Evolutionary conservation across 2,888 invertebrate genomes (phyloP).

Genomic region (Campoletis raptor): DNA sequence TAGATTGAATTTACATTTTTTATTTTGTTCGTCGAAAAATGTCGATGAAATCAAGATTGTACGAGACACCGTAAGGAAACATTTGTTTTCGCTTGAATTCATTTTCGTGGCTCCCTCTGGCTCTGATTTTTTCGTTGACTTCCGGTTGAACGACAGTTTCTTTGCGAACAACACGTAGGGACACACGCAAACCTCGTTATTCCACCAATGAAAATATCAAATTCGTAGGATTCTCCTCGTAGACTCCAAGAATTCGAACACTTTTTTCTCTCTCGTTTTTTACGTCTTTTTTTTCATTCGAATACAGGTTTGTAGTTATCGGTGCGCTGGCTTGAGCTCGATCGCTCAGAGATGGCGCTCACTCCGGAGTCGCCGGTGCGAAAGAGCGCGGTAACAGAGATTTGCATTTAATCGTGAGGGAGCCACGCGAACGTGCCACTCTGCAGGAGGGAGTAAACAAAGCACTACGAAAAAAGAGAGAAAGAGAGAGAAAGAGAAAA

Average conservation of each 20-base stretch:
- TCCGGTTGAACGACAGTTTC: constrained; percentile 58
- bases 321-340: constrained; percentile 28
- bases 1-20: constrained; percentile 10
- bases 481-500: constrained; percentile 13
- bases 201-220: constrained; percentile 49
- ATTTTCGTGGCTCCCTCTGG: constrained; percentile 13
- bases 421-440: constrained; percentile 51
- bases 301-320: neutral
- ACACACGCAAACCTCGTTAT: constrained; percentile 61
- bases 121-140: neutral
- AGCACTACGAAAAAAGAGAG: constrained; percentile 9
- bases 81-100: neutral
- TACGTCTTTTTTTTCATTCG: neutral
- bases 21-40: constrained; percentile 1
- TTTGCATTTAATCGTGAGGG: constrained; percentile 63
- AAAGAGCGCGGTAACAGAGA: constrained; percentile 41
- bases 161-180: neutral
- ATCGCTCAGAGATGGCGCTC: constrained; percentile 17
- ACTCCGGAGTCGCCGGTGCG: neutral
- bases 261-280: neutral
- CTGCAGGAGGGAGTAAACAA: constrained; percentile 11
- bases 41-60: constrained; percentile 17
- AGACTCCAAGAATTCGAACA: constrained; percentile 6
- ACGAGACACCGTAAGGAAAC: neutral
- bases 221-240: constrained; percentile 29